Evolutionary conservation across 2,797 vertebrate genomes (phyloP).

Genomic region (Xiphorhynchus erythropygius): DNA sequence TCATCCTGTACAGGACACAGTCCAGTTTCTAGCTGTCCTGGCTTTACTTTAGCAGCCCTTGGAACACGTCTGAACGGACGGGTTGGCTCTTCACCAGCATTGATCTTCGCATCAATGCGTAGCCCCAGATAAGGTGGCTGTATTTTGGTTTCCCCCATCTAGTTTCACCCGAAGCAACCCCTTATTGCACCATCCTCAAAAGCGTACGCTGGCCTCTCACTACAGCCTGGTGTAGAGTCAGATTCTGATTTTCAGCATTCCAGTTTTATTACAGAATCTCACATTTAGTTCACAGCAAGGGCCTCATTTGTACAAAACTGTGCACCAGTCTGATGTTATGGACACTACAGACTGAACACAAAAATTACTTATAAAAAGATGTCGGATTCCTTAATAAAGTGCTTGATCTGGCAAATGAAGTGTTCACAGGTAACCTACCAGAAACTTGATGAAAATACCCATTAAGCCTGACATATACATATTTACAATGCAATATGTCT

Average conservation of each 20-base stretch:
- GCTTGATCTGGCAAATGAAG: not conserved
- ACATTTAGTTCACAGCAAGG: not conserved
- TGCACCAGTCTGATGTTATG: not conserved
- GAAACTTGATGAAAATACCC: not conserved
- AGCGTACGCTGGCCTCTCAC: not conserved
- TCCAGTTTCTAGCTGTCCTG: not conserved
- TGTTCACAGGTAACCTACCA: not conserved
- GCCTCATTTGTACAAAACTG: not conserved
- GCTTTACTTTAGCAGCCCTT: not conserved
- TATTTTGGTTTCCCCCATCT: not conserved
- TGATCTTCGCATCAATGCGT: not conserved
- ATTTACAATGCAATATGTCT: not conserved
- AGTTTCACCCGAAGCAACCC: not conserved
- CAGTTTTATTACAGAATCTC: not conserved
- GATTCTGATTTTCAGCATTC: not conserved
- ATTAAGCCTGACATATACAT: not conserved
- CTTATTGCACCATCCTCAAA: not conserved
- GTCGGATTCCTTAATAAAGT: not conserved
- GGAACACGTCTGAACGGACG: not conserved
- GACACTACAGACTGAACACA: not conserved
- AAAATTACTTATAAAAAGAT: not conserved
- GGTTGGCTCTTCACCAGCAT: not conserved
- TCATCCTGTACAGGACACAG: not conserved
- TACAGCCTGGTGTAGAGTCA: not conserved
- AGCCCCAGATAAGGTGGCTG: not conserved